Evolutionary conservation across 1,140 invertebrate genomes (phyloP), one percentile per base, ranked within the genome.

Genomic region (Brachionus rotundiformis): DNA sequence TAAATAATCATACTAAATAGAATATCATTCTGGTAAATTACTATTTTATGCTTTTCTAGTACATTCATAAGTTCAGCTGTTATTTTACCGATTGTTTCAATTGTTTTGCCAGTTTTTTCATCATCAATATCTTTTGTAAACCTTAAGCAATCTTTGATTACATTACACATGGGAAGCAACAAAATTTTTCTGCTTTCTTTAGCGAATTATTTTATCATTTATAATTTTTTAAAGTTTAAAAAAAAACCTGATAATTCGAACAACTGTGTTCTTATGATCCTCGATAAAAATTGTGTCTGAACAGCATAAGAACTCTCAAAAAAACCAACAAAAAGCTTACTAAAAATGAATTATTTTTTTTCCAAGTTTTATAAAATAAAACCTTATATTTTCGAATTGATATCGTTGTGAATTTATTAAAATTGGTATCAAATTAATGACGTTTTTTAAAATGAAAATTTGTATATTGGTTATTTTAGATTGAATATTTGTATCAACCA

Each of bases 401-500:
- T 79, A 79, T 4, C 76, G 76, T 25, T 79, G 39, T 0, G 76
- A 79, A 13, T n/a, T 16, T 10, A 79, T 54, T 23, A 79, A 27
- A 79, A 79, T 79, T 27, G 76, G 27, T 13, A 79, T 39, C 11
- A 79, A 63, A 27, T 27, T 41, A 41, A 79, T 31, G 2, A 63
- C 49, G n/a, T 79, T 54, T 27, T 79, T 79, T 13, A 79, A 16
- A 11, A 79, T 79, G 41, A 79, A 79, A 13, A 29, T 31, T 29
- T 79, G 76, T n/a, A 54, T 54, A 31, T 79, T 79, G 2, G 73
- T 77, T 25, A 77, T 23, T 31, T 47, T 59, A 59, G 39, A 10
- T 41, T 41, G 39, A 1, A 13, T 10, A 41, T 4, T 41, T 10
- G n/a, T 41, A 11, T 41, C 39, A 6, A 29, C 44, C 31, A 33